These are phyloP conservation scores for Chanos chanos DNA, from an alignment of 2,797 vertebrate species.

Conservation along the genomic window DNA sequence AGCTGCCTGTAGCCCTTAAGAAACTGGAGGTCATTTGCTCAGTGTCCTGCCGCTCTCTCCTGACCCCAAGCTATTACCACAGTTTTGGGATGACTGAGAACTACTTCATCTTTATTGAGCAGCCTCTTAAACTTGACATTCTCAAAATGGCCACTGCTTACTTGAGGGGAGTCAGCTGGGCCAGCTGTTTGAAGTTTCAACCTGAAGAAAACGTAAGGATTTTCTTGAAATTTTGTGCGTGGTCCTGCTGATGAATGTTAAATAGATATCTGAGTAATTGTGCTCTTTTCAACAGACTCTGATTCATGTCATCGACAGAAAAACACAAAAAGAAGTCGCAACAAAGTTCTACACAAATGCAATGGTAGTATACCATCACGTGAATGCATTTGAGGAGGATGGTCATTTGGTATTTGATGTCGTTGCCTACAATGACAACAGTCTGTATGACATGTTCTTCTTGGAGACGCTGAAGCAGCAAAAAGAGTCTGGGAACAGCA, in stretches of 20 bases:
- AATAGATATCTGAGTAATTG: neutral
- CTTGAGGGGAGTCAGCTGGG: constrained; percentile 87
- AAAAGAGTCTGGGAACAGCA: constrained; percentile 11
- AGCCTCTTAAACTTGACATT: constrained; percentile 89
- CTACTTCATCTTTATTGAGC: constrained; percentile 89
- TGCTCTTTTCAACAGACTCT: constrained; percentile 73
- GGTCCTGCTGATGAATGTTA: neutral
- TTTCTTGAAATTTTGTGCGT: neutral
- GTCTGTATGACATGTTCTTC: constrained; percentile 90
- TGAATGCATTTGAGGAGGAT: constrained; percentile 88
- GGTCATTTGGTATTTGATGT: constrained; percentile 84
- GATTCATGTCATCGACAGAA: constrained; percentile 87
- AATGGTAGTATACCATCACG: constrained; percentile 85
- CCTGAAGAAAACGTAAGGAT: constrained; percentile 82
- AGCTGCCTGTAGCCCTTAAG: constrained; percentile 66
- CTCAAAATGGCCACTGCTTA: constrained; percentile 91
- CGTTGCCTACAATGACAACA: constrained; percentile 78
- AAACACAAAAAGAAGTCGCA: constrained; percentile 75
- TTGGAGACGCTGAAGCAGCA: constrained; percentile 73
- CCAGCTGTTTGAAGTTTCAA: constrained; percentile 81
- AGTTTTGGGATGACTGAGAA: constrained; percentile 92
- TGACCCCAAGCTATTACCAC: constrained; percentile 91
- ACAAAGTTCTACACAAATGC: constrained; percentile 78
- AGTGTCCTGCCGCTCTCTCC: constrained; percentile 78
- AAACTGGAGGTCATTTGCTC: constrained; percentile 77